A percentile compares a stretch with the other conserved stretches of the same genome.
Conservation (phyloP, 2,797 vertebrate species). For the Sciurus vulgaris region DNA sequence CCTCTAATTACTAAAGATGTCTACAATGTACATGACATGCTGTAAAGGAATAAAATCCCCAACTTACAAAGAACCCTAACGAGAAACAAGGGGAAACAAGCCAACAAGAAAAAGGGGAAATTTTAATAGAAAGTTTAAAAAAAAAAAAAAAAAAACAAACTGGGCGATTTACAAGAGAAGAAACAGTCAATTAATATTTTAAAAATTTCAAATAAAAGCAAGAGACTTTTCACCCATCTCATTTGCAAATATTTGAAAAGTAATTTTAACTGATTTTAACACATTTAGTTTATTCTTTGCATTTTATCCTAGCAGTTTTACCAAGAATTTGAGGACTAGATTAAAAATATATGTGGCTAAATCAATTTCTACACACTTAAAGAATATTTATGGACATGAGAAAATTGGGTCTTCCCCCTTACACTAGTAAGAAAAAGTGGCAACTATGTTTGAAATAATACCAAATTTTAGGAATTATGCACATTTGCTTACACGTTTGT, state of each 20-base stretch:
- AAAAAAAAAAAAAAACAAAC: no score
- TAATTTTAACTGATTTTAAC: neutral
- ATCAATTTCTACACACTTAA: neutral
- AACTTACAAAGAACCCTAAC: neutral
- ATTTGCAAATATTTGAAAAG: constrained; percentile 43
- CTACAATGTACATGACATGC: neutral
- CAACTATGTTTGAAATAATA: neutral
- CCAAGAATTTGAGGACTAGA: neutral
- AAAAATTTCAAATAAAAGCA: neutral
- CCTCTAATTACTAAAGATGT: neutral
- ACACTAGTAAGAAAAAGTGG: neutral
- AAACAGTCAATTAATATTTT: neutral
- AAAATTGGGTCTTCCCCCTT: neutral
- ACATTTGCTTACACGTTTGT: neutral
- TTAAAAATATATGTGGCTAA: neutral
- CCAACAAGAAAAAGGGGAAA: neutral
- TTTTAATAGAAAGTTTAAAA: neutral
- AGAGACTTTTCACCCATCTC: neutral
- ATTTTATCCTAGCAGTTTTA: neutral
- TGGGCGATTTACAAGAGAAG: neutral
- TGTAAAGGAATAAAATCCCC: neutral
- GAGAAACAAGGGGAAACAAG: neutral
- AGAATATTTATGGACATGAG: neutral
- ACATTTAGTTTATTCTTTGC: no score
- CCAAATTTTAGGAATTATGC: neutral